Base-by-base conservation (phyloP, 2,888 invertebrate genomes). In the Rhaphigaster nebulosa region DNA sequence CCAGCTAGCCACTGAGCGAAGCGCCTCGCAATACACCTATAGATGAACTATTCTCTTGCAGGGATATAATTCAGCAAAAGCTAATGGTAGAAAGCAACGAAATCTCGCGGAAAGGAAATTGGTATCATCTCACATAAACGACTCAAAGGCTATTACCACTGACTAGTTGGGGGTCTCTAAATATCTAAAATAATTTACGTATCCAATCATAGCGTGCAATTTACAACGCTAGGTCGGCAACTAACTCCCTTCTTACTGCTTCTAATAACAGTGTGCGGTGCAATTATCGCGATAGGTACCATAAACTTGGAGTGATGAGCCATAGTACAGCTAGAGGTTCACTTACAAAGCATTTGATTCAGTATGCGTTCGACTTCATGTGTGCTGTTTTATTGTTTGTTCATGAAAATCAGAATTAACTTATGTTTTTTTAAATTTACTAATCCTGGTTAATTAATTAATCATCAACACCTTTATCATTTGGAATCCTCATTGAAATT, bases 111-210 rank as follows among this genome's bases (percentile, higher is more conserved):
- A 65, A 29, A 34, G 65, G 23, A 65, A 34, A 65, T 65, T 65
- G 65, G 29, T 34, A 65, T 65, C 65, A 65, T 34, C 29, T 65
- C 65, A 15, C 29, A 29, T 65, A 34, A 65, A 34, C 18, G 65
- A 18, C 29, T 65, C 18, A 18, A 65, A 34, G 15, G 65, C 29
- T 6, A 65, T 65, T 65, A 65, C 18, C 1, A 18, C 13, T 18
- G 29, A 65, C 4, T 65, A n/a, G 15, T 34, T 65, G 3, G 1
- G n/a, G n/a, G 29, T 34, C 29, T 34, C 29, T 65, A 65, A 65
- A 65, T 65, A 65, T 65, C 65, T 65, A 65, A 65, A 65, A 65
- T 65, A 65, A 65, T 65, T 65, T 34, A 65, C 4, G 65, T 29
- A 34, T 4, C 29, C 65, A 15, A 65, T 65, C 65, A 65, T 29